Evolutionary conservation across 2,888 invertebrate genomes (phyloP).

Genomic region (Oligia fasciuncula): DNA sequence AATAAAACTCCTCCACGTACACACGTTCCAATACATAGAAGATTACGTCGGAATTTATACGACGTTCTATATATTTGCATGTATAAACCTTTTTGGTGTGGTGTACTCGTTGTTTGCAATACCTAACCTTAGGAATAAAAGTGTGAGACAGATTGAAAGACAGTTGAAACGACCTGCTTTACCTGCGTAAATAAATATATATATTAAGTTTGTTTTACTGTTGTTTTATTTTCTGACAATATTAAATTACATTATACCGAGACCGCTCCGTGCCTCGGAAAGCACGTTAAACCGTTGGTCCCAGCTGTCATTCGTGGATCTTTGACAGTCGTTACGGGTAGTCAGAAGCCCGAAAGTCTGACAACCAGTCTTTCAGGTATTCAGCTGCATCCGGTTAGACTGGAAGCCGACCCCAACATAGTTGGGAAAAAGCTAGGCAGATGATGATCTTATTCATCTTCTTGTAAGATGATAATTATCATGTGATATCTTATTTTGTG

Average conservation of each 20-base stretch:
- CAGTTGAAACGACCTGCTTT: constrained; percentile 80
- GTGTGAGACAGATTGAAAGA: constrained; percentile 78
- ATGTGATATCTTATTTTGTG: too few species aligned
- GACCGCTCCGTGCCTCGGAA: too few species aligned
- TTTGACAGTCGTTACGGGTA: too few species aligned
- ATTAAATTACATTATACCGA: background rate
- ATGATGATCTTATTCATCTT: too few species aligned
- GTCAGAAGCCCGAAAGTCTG: too few species aligned
- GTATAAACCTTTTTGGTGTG: constrained; percentile 80
- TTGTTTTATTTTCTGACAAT: constrained; percentile 15
- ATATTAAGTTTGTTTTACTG: constrained; percentile 1
- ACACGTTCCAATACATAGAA: constrained; percentile 80
- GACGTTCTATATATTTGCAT: constrained; percentile 80
- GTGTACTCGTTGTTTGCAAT: constrained; percentile 79
- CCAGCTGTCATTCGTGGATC: too few species aligned
- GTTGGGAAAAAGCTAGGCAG: too few species aligned
- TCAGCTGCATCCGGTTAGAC: too few species aligned
- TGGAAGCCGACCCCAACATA: too few species aligned
- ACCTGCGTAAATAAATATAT: constrained; percentile 69
- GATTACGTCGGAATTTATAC: constrained; percentile 80
- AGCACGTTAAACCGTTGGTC: too few species aligned
- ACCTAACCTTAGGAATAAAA: constrained; percentile 76
- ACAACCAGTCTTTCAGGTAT: too few species aligned
- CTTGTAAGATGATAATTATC: too few species aligned
- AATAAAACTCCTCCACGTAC: constrained; percentile 78